These are phyloP conservation scores for Toxonevra muliebris DNA, from an alignment of 2,888 invertebrate species.

Conservation along the genomic window DNA sequence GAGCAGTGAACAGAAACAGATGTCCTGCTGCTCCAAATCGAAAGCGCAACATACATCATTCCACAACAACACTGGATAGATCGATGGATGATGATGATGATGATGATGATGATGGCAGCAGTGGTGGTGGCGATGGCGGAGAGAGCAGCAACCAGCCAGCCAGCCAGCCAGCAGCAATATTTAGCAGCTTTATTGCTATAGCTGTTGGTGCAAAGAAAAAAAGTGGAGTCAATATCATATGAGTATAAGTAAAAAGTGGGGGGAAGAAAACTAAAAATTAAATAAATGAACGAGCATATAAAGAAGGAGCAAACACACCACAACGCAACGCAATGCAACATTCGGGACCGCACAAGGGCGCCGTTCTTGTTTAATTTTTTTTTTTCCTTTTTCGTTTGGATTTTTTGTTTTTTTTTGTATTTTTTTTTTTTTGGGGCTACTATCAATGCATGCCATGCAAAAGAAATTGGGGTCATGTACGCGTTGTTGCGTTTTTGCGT, in stretches of 20 bases:
- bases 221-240: not conserved
- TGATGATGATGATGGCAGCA: not conserved
- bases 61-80: constrained; percentile 3
- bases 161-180: no score
- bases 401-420: no score
- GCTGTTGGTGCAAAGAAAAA: not conserved
- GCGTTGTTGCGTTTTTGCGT: constrained; percentile 11
- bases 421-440: not conserved
- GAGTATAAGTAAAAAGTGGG: not conserved
- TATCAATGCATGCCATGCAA: constrained; percentile 12
- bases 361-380: not conserved
- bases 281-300: constrained; percentile 11
- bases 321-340: not conserved
- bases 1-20: constrained; percentile 50
- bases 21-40: constrained; percentile 62
- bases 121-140: constrained; percentile 9
- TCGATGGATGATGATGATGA: not conserved
- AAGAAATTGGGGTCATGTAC: constrained; percentile 49
- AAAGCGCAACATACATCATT: constrained; percentile 57
- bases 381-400: no score
- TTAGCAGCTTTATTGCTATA: no score
- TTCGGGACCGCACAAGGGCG: constrained; percentile 13
- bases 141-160: not conserved
- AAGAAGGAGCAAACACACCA: constrained; percentile 30
- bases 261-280: not conserved